phyloP scores from a whole-genome alignment of 2,113 vertebrate species.

The Craseonycteris thonglongyai region DNA sequence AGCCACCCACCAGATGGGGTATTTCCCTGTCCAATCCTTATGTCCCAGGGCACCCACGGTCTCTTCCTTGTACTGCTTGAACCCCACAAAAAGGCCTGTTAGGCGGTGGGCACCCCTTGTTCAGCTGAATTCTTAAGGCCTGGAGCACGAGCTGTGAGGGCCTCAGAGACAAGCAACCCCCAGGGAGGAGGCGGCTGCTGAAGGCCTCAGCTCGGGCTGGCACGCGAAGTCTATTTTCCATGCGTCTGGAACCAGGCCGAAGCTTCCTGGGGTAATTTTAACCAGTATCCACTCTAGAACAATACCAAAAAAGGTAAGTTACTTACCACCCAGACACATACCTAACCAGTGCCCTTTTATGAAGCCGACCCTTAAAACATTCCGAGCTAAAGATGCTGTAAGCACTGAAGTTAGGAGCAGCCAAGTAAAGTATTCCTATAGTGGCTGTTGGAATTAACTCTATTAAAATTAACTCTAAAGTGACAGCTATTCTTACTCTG shows the following conservation, averaged over 20 bases:
- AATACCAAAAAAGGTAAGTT: slow-evolving; percentile 72
- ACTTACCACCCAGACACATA: slow-evolving; percentile 46
- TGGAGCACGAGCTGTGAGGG: neutral
- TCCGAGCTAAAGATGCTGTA: neutral
- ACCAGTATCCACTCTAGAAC: slow-evolving; percentile 62
- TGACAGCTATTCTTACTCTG: slow-evolving; percentile 39
- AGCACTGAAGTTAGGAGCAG: neutral
- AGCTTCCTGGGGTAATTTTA: slow-evolving; percentile 63
- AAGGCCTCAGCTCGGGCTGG: slow-evolving; percentile 1
- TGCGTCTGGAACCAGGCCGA: slow-evolving; percentile 47
- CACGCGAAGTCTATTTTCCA: slow-evolving; percentile 38
- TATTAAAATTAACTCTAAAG: neutral
- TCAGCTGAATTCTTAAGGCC: neutral
- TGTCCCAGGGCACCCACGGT: neutral
- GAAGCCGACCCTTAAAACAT: slow-evolving; percentile 36
- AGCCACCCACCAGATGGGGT: neutral
- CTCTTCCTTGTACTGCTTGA: neutral
- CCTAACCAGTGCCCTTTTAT: slow-evolving; percentile 47
- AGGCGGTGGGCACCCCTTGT: neutral
- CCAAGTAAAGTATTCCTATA: neutral
- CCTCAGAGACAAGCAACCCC: neutral
- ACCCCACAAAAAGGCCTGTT: neutral
- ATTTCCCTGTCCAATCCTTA: neutral
- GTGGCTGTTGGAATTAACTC: neutral
- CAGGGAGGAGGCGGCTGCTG: neutral